Evolutionary conservation across 1,140 invertebrate genomes (phyloP).

Genomic region (Oedothorax gibbosus): DNA sequence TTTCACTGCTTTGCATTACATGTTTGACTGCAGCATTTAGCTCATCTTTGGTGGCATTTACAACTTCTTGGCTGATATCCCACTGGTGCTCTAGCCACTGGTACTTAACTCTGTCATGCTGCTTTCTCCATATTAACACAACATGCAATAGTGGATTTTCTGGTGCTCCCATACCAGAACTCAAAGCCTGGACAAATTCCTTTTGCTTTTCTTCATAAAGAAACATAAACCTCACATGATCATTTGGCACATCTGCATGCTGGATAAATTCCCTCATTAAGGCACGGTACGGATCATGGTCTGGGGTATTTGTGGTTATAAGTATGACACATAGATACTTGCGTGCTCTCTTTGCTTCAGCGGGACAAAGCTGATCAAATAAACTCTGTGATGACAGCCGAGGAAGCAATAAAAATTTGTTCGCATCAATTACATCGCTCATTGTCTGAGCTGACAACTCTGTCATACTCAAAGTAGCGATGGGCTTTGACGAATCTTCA

Average conservation of each 20-base stretch:
- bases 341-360: slow-evolving; percentile 82
- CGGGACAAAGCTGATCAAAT: slow-evolving; percentile 88
- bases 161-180: slow-evolving; percentile 71
- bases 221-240: slow-evolving; percentile 77
- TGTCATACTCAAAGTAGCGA: slow-evolving; percentile 86
- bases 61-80: slow-evolving; percentile 69
- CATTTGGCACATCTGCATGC: slow-evolving; percentile 66
- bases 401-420: slow-evolving; percentile 89
- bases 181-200: slow-evolving; percentile 82
- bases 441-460: slow-evolving; percentile 89
- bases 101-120: slow-evolving; percentile 86
- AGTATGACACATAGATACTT: slow-evolving; percentile 89
- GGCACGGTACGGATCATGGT: slow-evolving; percentile 68
- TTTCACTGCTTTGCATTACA: slow-evolving; percentile 78
- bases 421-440: slow-evolving; percentile 87
- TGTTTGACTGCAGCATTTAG: slow-evolving; percentile 80
- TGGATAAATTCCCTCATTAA: slow-evolving; percentile 73
- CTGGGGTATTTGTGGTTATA: slow-evolving; percentile 76
- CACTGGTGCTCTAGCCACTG: slow-evolving; percentile 85
- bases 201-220: slow-evolving; percentile 86
- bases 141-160: slow-evolving; percentile 71
- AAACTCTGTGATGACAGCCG: slow-evolving; percentile 91
- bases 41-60: slow-evolving; percentile 79
- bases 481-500: slow-evolving; percentile 83
- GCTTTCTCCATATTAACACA: slow-evolving; percentile 90